Percentiles rank a stretch among this genome's conserved stretches.
phyloP scores from a whole-genome alignment of 2,797 vertebrate species.

The Pipistrellus nathusii region DNA sequence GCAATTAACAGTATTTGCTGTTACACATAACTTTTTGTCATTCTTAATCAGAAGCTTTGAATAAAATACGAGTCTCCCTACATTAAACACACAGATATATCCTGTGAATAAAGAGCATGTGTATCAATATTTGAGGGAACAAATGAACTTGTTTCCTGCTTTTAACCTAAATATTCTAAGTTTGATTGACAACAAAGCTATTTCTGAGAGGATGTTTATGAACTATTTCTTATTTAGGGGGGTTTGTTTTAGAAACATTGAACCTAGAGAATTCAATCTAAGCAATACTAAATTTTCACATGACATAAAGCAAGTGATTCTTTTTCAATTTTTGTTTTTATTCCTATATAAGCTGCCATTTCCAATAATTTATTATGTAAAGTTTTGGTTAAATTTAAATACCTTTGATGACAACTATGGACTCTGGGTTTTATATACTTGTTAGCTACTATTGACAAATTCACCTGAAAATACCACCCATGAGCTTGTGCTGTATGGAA shows the following conservation, averaged over 20 bases:
- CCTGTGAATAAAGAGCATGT: not conserved
- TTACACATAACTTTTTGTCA: not conserved
- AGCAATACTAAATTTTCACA: conserved; percentile 1
- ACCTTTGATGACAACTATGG: not conserved
- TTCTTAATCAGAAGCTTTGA: not conserved
- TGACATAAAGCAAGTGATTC: conserved; percentile 6
- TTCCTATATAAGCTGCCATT: not conserved
- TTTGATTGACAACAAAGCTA: not conserved
- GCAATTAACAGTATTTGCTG: not conserved
- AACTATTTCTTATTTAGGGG: not conserved
- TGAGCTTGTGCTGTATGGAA: not conserved
- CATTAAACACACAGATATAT: not conserved
- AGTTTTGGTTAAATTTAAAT: conserved; percentile 12
- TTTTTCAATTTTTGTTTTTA: not conserved
- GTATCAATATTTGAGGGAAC: not conserved
- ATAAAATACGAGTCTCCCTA: not conserved
- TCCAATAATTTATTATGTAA: not conserved
- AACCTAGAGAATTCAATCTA: not conserved
- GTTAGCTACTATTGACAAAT: not conserved
- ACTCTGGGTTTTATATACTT: not conserved
- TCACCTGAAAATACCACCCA: not conserved
- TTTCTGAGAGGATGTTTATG: not conserved
- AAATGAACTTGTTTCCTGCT: not conserved
- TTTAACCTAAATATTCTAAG: conserved; percentile 3
- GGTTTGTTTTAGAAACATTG: not conserved